Conservation (phyloP, 2,888 invertebrate genomes). For the Hirtodrosophila duncani region DNA sequence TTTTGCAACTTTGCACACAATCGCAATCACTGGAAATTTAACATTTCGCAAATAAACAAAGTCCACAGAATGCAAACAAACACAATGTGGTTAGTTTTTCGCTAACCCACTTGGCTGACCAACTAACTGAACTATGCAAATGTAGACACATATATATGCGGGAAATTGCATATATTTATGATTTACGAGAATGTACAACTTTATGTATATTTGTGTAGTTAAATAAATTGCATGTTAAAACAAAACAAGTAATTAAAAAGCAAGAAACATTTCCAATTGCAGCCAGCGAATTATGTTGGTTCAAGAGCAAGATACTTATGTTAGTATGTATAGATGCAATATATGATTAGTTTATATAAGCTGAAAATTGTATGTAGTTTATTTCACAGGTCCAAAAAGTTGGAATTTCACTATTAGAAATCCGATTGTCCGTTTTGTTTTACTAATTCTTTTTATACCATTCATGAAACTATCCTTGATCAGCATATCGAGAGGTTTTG, state of each 20-base stretch:
- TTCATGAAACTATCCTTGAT: background rate
- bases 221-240: slow-evolving; percentile 43
- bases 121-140: slow-evolving; percentile 24
- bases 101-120: slow-evolving; percentile 17
- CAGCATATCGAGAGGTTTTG: too few species aligned
- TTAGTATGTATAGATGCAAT: slow-evolving; percentile 29
- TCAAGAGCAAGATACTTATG: background rate
- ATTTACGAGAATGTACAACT: too few species aligned
- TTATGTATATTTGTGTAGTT: too few species aligned
- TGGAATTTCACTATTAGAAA: slow-evolving; percentile 13
- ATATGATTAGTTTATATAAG: slow-evolving; percentile 58
- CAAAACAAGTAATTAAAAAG: slow-evolving; percentile 61
- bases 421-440: background rate
- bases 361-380: slow-evolving; percentile 45
- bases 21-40: slow-evolving; percentile 45
- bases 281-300: too few species aligned
- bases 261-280: too few species aligned
- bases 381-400: slow-evolving; percentile 18
- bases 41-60: slow-evolving; percentile 31
- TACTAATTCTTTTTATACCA: slow-evolving; percentile 19
- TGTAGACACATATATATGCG: background rate
- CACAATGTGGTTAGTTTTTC: slow-evolving; percentile 11
- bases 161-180: background rate
- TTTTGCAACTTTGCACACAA: slow-evolving; percentile 1
- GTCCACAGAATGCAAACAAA: slow-evolving; percentile 13